Conservation (phyloP, 2,797 vertebrate genomes). For the Macropus fuliginosus region DNA sequence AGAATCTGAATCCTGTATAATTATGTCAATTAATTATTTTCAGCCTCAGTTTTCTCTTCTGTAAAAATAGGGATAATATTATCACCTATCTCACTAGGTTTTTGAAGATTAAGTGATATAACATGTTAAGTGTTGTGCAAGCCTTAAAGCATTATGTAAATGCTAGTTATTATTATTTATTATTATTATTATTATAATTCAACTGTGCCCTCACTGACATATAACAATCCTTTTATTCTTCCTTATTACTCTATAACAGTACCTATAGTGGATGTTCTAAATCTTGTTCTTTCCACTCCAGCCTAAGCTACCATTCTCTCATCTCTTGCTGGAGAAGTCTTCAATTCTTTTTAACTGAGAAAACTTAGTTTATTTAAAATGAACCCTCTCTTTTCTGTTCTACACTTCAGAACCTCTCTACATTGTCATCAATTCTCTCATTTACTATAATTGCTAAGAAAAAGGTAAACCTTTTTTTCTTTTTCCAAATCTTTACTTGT, state of each 20-base stretch:
- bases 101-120: not conserved
- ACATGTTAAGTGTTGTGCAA: not conserved
- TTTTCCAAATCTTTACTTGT: too few relatives aligned
- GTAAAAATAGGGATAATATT: not conserved
- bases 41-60: not conserved
- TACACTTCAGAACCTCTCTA: too few relatives aligned
- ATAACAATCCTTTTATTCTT: not conserved
- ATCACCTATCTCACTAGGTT: not conserved
- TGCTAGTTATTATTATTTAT: not conserved
- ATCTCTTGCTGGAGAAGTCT: not conserved
- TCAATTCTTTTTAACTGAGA: not conserved
- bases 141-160: not conserved
- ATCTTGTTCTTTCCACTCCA: not conserved
- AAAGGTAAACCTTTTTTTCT: too few relatives aligned
- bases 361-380: not conserved
- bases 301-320: not conserved
- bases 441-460: too few relatives aligned
- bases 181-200: not conserved
- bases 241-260: not conserved
- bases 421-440: too few relatives aligned
- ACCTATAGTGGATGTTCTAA: not conserved
- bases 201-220: not conserved
- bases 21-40: not conserved
- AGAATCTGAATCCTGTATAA: not conserved
- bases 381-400: too few relatives aligned